Conservation (phyloP, 2,113 vertebrate species). For the Macheiramphus alcinus region DNA sequence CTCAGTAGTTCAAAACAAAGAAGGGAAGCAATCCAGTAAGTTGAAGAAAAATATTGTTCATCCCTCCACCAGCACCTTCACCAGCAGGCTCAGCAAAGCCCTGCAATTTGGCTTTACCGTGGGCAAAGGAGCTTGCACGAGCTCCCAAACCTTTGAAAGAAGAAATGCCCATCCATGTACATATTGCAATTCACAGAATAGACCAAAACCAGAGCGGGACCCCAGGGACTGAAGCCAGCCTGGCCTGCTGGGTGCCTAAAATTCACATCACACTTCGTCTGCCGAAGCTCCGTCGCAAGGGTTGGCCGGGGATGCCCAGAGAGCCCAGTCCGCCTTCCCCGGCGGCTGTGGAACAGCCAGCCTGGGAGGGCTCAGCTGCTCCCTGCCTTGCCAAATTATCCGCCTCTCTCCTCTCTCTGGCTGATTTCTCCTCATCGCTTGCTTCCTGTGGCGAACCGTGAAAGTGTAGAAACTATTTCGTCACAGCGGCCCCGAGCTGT, state of each 20-base stretch:
- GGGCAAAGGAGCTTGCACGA: fast-evolving
- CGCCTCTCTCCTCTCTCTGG: not conserved
- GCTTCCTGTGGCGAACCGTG: not conserved
- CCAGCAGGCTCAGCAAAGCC: not conserved
- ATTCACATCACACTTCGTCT: fast-evolving
- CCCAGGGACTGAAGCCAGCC: not conserved
- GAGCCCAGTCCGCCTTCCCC: not conserved
- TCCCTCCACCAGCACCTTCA: not conserved
- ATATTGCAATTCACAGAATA: fast-evolving
- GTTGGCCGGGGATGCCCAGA: not conserved
- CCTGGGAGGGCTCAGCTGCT: not conserved
- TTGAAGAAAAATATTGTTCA: not conserved
- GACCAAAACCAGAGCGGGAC: not conserved
- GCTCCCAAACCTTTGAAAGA: not conserved
- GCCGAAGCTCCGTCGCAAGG: not conserved
- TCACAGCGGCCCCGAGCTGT: not conserved
- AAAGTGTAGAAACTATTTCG: not conserved
- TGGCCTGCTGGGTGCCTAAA: not conserved
- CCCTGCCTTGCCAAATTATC: not conserved
- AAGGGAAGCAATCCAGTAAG: not conserved
- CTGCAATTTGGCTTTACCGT: fast-evolving
- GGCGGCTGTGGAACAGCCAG: not conserved
- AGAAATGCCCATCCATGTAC: not conserved
- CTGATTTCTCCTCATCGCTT: not conserved
- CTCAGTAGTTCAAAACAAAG: not conserved